These are phyloP conservation scores for Pseudochirops corinnae DNA, from an alignment of 2,797 vertebrate genomes.

Conservation along the genomic window DNA sequence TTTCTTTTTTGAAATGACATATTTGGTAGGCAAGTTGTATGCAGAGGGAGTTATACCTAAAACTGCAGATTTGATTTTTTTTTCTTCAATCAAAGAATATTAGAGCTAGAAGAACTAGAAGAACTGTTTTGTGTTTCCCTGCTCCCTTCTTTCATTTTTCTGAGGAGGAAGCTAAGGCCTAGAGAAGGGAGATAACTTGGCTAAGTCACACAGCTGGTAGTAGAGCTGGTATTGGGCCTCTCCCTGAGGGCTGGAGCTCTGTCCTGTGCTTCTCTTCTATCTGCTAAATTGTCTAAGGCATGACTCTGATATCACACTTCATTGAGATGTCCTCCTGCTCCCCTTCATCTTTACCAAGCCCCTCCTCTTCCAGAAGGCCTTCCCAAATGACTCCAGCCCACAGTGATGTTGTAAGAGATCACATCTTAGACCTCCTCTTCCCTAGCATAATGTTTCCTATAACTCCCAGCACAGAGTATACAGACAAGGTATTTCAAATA, in stretches of 20 bases:
- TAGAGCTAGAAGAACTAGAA: background rate
- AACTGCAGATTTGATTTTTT: background rate
- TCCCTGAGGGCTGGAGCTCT: background rate
- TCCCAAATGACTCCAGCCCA: background rate
- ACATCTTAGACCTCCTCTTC: background rate
- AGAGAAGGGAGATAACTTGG: background rate
- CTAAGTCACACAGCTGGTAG: background rate
- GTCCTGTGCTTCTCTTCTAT: background rate
- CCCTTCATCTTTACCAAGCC: background rate
- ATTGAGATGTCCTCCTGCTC: background rate
- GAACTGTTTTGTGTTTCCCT: background rate
- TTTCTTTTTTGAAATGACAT: slow-evolving; percentile 72
- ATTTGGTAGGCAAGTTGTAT: slow-evolving; percentile 37
- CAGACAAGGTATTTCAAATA: background rate
- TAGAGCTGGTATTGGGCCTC: background rate
- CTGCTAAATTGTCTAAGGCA: background rate
- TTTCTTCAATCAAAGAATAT: background rate
- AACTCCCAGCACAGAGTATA: background rate
- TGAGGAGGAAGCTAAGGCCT: background rate
- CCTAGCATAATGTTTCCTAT: background rate
- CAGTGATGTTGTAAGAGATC: background rate
- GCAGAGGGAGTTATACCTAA: background rate
- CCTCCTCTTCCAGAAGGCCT: background rate
- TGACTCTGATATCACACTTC: background rate
- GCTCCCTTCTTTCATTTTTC: background rate